Evolutionary conservation across 2,797 vertebrate genomes (phyloP).

Genomic region (Tapirus indicus): DNA sequence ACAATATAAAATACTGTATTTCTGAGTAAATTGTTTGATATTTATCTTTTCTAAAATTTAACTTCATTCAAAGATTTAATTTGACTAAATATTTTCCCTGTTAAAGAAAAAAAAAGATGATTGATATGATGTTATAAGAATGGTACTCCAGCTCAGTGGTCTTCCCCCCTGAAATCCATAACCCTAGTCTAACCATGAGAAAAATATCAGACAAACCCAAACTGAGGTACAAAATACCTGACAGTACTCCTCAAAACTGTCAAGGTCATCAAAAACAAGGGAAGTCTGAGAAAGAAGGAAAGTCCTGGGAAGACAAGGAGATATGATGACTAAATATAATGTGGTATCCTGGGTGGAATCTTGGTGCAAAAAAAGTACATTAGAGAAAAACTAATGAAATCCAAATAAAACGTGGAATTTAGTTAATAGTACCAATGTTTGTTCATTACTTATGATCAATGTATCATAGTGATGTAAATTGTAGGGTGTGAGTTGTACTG

Average conservation of each 20-base stretch:
- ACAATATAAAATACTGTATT: background rate
- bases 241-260: background rate
- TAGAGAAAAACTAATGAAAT: background rate
- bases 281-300: background rate
- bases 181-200: background rate
- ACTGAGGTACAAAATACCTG: background rate
- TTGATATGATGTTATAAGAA: background rate
- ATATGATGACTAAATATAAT: background rate
- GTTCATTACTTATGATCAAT: background rate
- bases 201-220: constrained; percentile 28
- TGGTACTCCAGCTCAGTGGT: background rate
- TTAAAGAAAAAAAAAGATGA: background rate
- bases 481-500: background rate
- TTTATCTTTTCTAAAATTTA: constrained; percentile 31
- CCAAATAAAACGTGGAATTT: background rate
- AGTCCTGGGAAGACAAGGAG: background rate
- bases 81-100: background rate
- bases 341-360: background rate
- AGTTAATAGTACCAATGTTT: background rate
- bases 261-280: background rate
- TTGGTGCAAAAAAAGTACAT: background rate
- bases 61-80: constrained; percentile 7
- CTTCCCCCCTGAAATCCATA: background rate
- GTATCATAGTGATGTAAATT: background rate
- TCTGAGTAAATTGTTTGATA: background rate